Evolutionary conservation across 2,888 invertebrate genomes (phyloP).

Genomic region (Gastrophysa polygoni): DNA sequence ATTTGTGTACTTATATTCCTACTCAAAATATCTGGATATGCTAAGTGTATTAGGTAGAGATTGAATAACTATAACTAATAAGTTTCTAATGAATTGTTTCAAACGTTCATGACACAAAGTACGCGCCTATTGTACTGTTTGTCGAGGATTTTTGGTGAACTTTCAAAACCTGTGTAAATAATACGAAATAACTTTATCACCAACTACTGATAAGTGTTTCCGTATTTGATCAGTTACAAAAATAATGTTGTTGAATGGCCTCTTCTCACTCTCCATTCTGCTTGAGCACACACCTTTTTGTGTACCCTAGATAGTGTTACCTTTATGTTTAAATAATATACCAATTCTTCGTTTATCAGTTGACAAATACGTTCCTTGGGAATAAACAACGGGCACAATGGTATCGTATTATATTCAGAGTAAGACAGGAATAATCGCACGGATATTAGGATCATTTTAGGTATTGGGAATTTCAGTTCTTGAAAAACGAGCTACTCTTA

Average conservation of each 20-base stretch:
- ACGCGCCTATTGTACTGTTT: not conserved
- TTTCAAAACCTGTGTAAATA: constrained; percentile 45
- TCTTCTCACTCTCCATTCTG: constrained; percentile 36
- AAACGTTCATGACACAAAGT: not conserved
- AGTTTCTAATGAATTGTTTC: not conserved
- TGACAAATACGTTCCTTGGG: constrained; percentile 47
- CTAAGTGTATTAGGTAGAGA: no score
- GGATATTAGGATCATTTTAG: no score
- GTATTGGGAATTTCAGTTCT: no score
- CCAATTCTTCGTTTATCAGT: constrained; percentile 48
- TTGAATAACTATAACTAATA: no score
- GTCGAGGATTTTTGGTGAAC: constrained; percentile 21
- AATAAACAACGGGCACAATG: constrained; percentile 34
- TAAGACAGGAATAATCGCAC: no score
- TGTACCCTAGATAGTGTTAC: constrained; percentile 47
- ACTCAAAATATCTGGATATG: no score
- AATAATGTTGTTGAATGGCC: constrained; percentile 43
- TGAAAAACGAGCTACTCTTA: no score
- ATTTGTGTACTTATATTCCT: no score
- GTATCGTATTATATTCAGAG: constrained; percentile 16
- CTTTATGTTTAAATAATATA: constrained; percentile 48
- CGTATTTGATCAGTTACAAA: constrained; percentile 47
- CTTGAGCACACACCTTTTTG: constrained; percentile 44
- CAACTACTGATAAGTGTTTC: constrained; percentile 50
- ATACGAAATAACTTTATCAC: constrained; percentile 45